Evolutionary conservation across 1,140 invertebrate genomes (phyloP), one percentile per base, ranked within the genome.

Genomic region (Hycleus cichorii): DNA sequence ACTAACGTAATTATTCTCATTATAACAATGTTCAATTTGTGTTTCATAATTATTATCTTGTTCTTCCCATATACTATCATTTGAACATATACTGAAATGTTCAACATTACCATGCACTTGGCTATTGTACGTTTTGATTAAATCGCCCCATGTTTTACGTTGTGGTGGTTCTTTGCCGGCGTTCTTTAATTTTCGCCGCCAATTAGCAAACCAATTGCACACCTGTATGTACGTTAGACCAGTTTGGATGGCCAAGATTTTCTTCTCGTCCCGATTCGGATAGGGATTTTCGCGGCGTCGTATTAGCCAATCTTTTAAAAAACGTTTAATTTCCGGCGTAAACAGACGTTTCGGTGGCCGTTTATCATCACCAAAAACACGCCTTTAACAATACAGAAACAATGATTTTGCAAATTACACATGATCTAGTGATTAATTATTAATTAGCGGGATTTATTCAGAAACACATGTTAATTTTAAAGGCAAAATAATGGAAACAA

Each of bases 121-220:
- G 55, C 80, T 80, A 68, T 87, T 87, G 72, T 87, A 87, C 3
- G 83, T 83, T 68, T 85, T 85, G 39, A 87, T 86, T 0, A 86
- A 74, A 65, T 84, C 80, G 4, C 83, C 84, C 85, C 85, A 87
- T 0, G 84, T 84, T 63, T 80, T 81, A 61, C 82, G 79, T 48
- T 81, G 79, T 26, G 78, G 76, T 63, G 78, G 76, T 63, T 84
- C 81, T 39, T 75, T 76, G 52, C 83, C 82, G 2, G 83, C 83
- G 63, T 86, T 86, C 72, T 87, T 87, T 38, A 88, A 68, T 70
- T 87, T 87, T 63, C 85, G 72, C 39, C 85, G 78, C 85, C 85
- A 87, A 62, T 88, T 88, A 12, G 85, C 85, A 69, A 88, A 88
- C 85, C 85, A 88, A 69, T 88, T 88, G 64, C 85, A 88, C 43